Evolutionary conservation across 1,140 invertebrate species (phyloP).

Genomic region (Sesamia nonagrioides): DNA sequence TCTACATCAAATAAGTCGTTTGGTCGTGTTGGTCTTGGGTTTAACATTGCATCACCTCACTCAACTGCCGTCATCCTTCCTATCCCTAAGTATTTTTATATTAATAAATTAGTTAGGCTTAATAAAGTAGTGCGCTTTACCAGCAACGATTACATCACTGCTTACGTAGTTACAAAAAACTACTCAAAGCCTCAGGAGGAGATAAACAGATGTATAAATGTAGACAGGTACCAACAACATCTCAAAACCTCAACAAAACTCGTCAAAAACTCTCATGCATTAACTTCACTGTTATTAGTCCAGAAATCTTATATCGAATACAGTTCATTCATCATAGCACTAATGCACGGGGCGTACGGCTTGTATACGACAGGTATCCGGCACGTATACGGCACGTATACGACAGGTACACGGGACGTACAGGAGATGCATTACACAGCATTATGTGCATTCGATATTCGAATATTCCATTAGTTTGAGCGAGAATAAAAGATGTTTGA

Average conservation of each 20-base stretch:
- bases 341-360: slow-evolving; percentile 22
- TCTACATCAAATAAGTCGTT: too few species aligned
- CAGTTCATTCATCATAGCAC: slow-evolving; percentile 12
- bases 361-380: neutral
- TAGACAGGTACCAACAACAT: too few species aligned
- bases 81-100: too few species aligned
- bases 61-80: too few species aligned
- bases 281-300: neutral
- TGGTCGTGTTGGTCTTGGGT: too few species aligned
- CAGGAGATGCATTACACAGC: neutral
- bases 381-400: neutral
- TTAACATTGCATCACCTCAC: too few species aligned
- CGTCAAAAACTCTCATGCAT: neutral
- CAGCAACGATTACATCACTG: too few species aligned
- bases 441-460: slow-evolving; percentile 15
- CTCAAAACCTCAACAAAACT: neutral
- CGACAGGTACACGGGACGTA: neutral
- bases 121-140: too few species aligned
- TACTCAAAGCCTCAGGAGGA: too few species aligned
- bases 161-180: too few species aligned
- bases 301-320: slow-evolving; percentile 6
- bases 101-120: too few species aligned
- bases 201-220: too few species aligned
- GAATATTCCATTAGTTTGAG: slow-evolving; percentile 22
- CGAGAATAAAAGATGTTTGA: neutral